phyloP scores from a whole-genome alignment of 2,113 vertebrate species.

The Laticauda laticaudata region DNA sequence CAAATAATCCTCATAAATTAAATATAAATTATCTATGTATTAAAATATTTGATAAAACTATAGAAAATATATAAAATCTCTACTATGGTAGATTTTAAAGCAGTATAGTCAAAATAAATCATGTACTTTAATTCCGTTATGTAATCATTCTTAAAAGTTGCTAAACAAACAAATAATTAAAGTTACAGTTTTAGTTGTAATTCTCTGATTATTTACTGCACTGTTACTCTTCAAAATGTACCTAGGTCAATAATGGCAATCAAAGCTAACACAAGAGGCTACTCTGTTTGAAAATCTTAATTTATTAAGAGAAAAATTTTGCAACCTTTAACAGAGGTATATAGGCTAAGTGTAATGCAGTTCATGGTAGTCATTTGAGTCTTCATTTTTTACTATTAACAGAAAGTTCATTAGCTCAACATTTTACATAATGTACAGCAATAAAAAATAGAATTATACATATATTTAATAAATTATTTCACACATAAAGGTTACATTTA shows the following conservation, averaged over 20 bases:
- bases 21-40: not conserved
- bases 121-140: not conserved
- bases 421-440: not conserved
- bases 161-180: not conserved
- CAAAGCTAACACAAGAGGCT: not conserved
- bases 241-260: too few relatives aligned
- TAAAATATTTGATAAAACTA: not conserved
- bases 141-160: not conserved
- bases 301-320: not conserved
- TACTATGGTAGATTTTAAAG: not conserved
- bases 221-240: not conserved
- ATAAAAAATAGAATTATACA: not conserved
- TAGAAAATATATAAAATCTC: not conserved
- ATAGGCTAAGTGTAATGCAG: not conserved
- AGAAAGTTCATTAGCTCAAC: not conserved
- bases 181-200: not conserved
- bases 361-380: not conserved
- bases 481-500: not conserved
- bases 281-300: slow-evolving; percentile 1
- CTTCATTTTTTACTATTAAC: not conserved
- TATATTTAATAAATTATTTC: slow-evolving; percentile 3
- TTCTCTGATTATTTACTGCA: not conserved
- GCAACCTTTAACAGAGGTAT: not conserved
- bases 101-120: not conserved
- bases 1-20: not conserved